Conservation (phyloP, 2,888 invertebrate species). For the Timandra comae region DNA sequence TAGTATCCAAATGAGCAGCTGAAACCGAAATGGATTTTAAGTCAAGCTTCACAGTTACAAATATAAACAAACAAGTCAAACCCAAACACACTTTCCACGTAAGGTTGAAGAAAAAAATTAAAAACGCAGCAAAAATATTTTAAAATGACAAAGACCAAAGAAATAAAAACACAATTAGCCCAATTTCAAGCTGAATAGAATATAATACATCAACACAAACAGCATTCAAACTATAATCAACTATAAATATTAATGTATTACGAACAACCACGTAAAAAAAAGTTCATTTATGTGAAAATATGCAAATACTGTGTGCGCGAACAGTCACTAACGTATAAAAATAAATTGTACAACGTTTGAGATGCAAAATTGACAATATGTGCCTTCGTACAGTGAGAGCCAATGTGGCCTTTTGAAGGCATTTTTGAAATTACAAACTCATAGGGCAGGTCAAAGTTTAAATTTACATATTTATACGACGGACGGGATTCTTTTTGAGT, state of each 20-base stretch:
- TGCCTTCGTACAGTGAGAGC: slow-evolving; percentile 19
- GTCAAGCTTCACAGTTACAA: too few relatives aligned
- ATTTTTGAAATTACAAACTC: slow-evolving; percentile 50
- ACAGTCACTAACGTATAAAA: slow-evolving; percentile 39
- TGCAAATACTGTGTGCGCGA: slow-evolving; percentile 47
- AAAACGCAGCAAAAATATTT: too few relatives aligned
- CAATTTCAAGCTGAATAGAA: too few relatives aligned
- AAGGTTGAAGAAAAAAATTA: too few relatives aligned
- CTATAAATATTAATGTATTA: slow-evolving; percentile 61
- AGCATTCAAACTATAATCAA: slow-evolving; percentile 35
- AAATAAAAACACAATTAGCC: too few relatives aligned
- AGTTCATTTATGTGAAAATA: slow-evolving; percentile 49
- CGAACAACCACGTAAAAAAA: slow-evolving; percentile 23
- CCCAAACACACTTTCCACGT: too few relatives aligned
- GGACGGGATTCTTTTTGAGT: slow-evolving; percentile 29
- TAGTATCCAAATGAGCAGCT: too few relatives aligned
- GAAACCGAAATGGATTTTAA: too few relatives aligned
- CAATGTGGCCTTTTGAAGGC: slow-evolving; percentile 30
- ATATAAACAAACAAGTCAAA: too few relatives aligned
- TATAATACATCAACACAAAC: not conserved
- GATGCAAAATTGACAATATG: slow-evolving; percentile 53
- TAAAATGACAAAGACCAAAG: too few relatives aligned
- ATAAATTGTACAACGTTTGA: slow-evolving; percentile 55
- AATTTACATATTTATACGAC: slow-evolving; percentile 65
- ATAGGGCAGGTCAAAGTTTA: slow-evolving; percentile 45